These are phyloP conservation scores for Diabrotica virgifera DNA, from an alignment of 1,140 invertebrate species.

Conservation along the genomic window DNA sequence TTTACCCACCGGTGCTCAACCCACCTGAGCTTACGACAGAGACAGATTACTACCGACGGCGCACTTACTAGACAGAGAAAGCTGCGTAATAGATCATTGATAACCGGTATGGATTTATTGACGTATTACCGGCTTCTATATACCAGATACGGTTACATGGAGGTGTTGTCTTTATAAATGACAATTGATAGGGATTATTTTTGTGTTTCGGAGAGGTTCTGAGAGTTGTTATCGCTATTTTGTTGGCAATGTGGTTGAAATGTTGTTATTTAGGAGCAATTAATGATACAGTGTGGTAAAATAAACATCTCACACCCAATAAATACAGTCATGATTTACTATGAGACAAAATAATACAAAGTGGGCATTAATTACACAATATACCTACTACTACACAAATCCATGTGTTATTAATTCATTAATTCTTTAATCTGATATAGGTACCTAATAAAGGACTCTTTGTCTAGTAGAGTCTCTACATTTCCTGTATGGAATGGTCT, in stretches of 20 bases:
- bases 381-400: too few relatives aligned
- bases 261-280: too few relatives aligned
- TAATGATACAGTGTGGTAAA: too few relatives aligned
- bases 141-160: constrained; percentile 31
- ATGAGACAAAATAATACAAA: too few relatives aligned
- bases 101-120: constrained; percentile 40
- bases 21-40: constrained; percentile 33
- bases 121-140: constrained; percentile 39
- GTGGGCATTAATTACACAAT: too few relatives aligned
- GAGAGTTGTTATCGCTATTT: constrained; percentile 9
- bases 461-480: too few relatives aligned
- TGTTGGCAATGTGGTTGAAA: constrained; percentile 12
- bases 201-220: constrained; percentile 17
- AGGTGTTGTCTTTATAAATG: constrained; percentile 30
- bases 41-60: constrained; percentile 18
- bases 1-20: constrained; percentile 42
- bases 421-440: too few relatives aligned
- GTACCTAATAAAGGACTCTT: too few relatives aligned
- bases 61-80: constrained; percentile 13
- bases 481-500: too few relatives aligned
- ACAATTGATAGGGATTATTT: constrained; percentile 15
- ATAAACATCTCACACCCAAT: too few relatives aligned
- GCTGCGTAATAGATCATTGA: constrained; percentile 31
- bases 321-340: too few relatives aligned
- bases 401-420: too few relatives aligned